These are phyloP conservation scores for Microctonus hyperodae DNA, from an alignment of 2,888 invertebrate genomes.

Conservation along the genomic window DNA sequence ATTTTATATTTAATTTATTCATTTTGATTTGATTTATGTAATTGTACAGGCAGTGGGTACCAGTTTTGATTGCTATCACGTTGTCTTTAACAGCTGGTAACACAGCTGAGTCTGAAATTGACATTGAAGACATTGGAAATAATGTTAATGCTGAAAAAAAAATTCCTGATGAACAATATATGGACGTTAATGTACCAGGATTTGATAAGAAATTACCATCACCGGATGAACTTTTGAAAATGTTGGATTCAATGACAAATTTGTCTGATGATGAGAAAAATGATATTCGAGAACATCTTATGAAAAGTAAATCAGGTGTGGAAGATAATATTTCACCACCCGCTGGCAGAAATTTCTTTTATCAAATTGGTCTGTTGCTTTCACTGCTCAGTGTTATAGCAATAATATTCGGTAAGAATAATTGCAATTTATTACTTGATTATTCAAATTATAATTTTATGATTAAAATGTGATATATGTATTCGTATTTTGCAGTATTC, in stretches of 20 bases:
- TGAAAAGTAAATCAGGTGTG: constrained; percentile 57
- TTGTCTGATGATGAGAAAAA: constrained; percentile 71
- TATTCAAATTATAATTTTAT: neutral
- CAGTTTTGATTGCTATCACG: constrained; percentile 22
- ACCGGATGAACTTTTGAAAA: constrained; percentile 67
- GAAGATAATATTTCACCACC: neutral
- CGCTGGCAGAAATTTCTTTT: constrained; percentile 20
- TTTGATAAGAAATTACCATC: constrained; percentile 64
- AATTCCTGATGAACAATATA: constrained; percentile 3
- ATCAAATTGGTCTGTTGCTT: constrained; percentile 56
- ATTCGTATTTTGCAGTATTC: constrained; percentile 73
- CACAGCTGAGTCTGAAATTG: constrained; percentile 8
- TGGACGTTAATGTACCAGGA: constrained; percentile 27
- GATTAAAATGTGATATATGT: constrained; percentile 11
- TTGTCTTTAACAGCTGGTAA: constrained; percentile 6
- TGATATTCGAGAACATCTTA: constrained; percentile 66
- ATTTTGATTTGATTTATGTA: constrained; percentile 6
- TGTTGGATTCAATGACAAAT: constrained; percentile 67
- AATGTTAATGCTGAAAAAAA: neutral
- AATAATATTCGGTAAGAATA: constrained; percentile 50
- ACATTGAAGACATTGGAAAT: constrained; percentile 24
- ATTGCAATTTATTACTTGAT: constrained; percentile 8
- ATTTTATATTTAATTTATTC: neutral
- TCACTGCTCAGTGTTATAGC: constrained; percentile 46
- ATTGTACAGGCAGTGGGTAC: constrained; percentile 21